phyloP scores from a whole-genome alignment of 2,888 invertebrate species.

The Poecilus cupreus region DNA sequence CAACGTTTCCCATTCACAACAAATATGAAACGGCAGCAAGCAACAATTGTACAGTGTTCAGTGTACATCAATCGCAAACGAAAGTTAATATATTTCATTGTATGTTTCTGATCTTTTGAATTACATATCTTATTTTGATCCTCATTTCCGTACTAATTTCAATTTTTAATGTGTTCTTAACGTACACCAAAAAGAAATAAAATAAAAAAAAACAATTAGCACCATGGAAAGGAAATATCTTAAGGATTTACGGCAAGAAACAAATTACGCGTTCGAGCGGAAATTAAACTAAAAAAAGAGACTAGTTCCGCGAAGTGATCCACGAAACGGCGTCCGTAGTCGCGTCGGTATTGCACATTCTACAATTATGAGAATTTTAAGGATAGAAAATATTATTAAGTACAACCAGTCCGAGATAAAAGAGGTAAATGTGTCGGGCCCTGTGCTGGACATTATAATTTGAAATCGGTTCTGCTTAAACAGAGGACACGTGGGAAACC shows the following conservation, averaged over 20 bases:
- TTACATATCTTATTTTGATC: conserved; percentile 8
- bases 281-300: conserved; percentile 45
- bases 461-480: conserved; percentile 28
- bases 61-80: no score
- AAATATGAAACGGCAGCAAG: conserved; percentile 17
- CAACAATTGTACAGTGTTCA: no score
- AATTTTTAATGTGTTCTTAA: conserved; percentile 50
- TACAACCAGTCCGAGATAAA: no score
- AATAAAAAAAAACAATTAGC: conserved; percentile 10
- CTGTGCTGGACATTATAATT: conserved; percentile 27
- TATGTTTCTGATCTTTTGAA: neutral
- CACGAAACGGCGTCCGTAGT: neutral
- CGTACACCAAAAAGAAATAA: conserved; percentile 42
- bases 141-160: conserved; percentile 23
- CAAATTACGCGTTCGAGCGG: conserved; percentile 50
- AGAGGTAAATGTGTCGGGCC: no score
- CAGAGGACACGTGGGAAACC: conserved; percentile 34
- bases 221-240: conserved; percentile 41
- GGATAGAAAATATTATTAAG: no score
- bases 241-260: conserved; percentile 41
- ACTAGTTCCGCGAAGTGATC: neutral
- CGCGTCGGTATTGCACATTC: neutral
- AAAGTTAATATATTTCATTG: no score
- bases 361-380: no score
- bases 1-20: neutral